Evolutionary conservation across 2,888 invertebrate species (phyloP).

Genomic region (Scaptomyza reducta): DNA sequence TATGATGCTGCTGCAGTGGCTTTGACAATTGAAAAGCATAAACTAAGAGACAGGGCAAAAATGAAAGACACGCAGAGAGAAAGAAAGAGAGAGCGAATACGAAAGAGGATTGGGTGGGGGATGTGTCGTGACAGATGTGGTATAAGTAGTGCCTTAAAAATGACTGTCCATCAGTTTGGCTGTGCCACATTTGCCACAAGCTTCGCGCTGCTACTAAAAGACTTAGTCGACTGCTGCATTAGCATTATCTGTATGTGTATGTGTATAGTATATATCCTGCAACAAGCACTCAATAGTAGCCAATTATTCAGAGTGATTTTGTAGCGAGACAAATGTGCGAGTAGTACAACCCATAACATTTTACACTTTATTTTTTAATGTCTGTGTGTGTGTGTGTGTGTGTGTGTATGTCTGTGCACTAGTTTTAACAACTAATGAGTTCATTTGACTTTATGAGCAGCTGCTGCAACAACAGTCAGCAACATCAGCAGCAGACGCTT

Average conservation of each 20-base stretch:
- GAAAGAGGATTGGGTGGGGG: neutral
- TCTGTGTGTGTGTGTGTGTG: neutral
- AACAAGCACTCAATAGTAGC: slow-evolving; percentile 47
- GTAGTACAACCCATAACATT: slow-evolving; percentile 6
- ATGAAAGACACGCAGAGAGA: neutral
- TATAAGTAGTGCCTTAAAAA: slow-evolving; percentile 46
- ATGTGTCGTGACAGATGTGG: slow-evolving; percentile 42
- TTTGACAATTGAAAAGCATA: slow-evolving; percentile 62
- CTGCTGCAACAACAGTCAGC: slow-evolving; percentile 14
- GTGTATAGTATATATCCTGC: slow-evolving; percentile 5
- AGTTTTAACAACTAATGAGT: slow-evolving; percentile 51
- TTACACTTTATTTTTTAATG: slow-evolving; percentile 2
- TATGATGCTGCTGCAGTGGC: slow-evolving; percentile 42
- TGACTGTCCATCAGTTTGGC: slow-evolving; percentile 45
- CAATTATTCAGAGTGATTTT: slow-evolving; percentile 69
- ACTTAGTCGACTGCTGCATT: slow-evolving; percentile 16
- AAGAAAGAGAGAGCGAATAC: slow-evolving; percentile 2
- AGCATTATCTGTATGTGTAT: slow-evolving; percentile 14
- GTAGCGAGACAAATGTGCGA: slow-evolving; percentile 20
- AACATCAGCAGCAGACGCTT: neutral
- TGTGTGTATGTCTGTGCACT: slow-evolving; percentile 11
- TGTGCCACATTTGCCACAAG: slow-evolving; percentile 41
- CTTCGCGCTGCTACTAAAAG: slow-evolving; percentile 9
- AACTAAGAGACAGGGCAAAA: slow-evolving; percentile 8
- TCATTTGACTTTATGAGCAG: slow-evolving; percentile 65